Base-by-base conservation (phyloP, 2,797 vertebrate species). In the Sandelia bainsii region DNA sequence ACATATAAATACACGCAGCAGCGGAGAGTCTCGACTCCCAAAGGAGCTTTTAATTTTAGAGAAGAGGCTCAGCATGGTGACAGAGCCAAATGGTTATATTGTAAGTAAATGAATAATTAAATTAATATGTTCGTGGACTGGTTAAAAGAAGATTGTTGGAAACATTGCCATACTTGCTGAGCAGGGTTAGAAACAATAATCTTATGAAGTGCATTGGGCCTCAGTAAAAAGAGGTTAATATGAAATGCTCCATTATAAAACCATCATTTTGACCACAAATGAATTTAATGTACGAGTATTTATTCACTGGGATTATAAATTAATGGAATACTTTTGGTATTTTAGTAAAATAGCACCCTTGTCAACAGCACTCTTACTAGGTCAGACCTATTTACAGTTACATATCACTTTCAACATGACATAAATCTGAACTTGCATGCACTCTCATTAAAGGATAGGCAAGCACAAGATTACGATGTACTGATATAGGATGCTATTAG, bases 1-100 rank as follows among this genome's bases (percentile, higher is more conserved):
- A 72, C 40, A 40, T 63, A 77, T 63, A 77, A 64, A 84, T 70
- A 62, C 63, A 72, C 20, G n/a, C 29, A 64, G 54, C 62, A 37
- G 60, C 44, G 23, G 37, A 54, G 72, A 56, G 59, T 63, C 61
- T 65, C 40, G 8, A 51, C 61, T 45, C 72, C 59, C 62, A 69
- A 56, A 73, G 74, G 75, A 75, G 42, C 63, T 57, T 56, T 54
- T 16, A 16, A 19, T 64, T 57, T 50, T 5, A 48, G 17, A 71
- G 44, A 68, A 58, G 20, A 53, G 50, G 32, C 68, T 45, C 58
- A 57, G 62, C 32, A 49, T 45, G 50, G 49, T 32, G 37, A 51
- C 29, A 44, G 51, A 45, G 22, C 49, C 22, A 54, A 54, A 48
- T 42, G 49, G 32, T 37, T 54, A 58, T 3, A 4, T 5, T 12